phyloP scores from a whole-genome alignment of 2,888 invertebrate genomes.

The Drosophila borealis region DNA sequence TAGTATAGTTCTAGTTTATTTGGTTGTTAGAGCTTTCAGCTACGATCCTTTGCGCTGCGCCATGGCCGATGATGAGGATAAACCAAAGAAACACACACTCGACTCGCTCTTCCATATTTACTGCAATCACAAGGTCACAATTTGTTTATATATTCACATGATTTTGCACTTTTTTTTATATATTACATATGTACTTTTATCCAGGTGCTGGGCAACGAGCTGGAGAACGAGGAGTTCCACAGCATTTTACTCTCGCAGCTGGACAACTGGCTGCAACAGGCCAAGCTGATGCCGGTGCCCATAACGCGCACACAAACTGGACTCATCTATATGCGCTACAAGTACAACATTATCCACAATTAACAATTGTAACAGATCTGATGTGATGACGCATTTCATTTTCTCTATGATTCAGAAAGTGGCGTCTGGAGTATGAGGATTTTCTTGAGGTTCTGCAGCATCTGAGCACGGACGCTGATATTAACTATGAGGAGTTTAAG shows the following conservation, averaged over 20 bases:
- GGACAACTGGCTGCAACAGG: slow-evolving; percentile 74
- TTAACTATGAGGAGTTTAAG: slow-evolving; percentile 58
- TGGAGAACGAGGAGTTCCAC: slow-evolving; percentile 66
- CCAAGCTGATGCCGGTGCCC: slow-evolving; percentile 61
- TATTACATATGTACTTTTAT: neutral
- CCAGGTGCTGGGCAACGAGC: slow-evolving; percentile 54
- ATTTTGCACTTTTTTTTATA: neutral
- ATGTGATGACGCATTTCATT: neutral
- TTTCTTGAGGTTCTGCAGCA: slow-evolving; percentile 67
- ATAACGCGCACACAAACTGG: slow-evolving; percentile 74
- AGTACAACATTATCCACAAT: slow-evolving; percentile 44
- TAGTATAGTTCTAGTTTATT: no score
- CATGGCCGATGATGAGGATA: slow-evolving; percentile 78
- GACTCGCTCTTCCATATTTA: slow-evolving; percentile 72
- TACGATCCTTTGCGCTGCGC: no score
- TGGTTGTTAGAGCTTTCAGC: neutral
- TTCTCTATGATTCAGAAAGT: slow-evolving; percentile 59
- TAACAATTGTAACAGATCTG: neutral
- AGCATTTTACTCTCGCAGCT: slow-evolving; percentile 74
- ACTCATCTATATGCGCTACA: slow-evolving; percentile 76
- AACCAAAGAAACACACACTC: slow-evolving; percentile 67
- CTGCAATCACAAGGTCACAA: slow-evolving; percentile 60
- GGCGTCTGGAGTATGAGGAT: slow-evolving; percentile 77
- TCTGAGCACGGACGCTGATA: slow-evolving; percentile 42
- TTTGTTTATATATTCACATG: neutral